Conservation (phyloP, 2,888 invertebrate genomes). For the Eupithecia insigniata region DNA sequence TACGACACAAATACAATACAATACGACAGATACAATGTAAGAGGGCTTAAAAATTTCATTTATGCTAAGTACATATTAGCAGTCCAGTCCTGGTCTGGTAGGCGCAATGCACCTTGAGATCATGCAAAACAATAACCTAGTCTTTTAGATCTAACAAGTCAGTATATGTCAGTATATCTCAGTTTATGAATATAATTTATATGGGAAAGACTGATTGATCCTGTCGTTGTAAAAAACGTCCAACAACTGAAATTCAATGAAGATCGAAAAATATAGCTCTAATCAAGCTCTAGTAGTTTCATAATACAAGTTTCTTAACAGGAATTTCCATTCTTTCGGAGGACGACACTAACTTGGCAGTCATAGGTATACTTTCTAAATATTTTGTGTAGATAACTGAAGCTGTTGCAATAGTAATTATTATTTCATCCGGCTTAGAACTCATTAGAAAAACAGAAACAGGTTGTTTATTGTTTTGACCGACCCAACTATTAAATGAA, state of each 20-base stretch:
- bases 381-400: background rate
- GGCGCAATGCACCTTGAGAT: no score
- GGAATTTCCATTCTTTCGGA: background rate
- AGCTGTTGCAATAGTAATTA: background rate
- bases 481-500: background rate
- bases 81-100: no score
- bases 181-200: no score
- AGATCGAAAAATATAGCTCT: background rate
- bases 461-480: background rate
- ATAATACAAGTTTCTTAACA: background rate
- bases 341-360: background rate
- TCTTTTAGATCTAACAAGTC: no score
- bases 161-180: no score
- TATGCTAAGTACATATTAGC: no score
- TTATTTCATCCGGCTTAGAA: background rate
- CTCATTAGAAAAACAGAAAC: background rate
- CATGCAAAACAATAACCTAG: no score
- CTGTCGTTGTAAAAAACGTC: background rate
- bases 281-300: background rate
- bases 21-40: no score
- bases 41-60: no score
- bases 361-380: background rate
- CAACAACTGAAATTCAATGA: background rate
- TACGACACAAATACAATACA: no score
- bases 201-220: no score